Evolutionary conservation across 1,140 invertebrate genomes (phyloP).

Genomic region (Nixonia krombeini): DNA sequence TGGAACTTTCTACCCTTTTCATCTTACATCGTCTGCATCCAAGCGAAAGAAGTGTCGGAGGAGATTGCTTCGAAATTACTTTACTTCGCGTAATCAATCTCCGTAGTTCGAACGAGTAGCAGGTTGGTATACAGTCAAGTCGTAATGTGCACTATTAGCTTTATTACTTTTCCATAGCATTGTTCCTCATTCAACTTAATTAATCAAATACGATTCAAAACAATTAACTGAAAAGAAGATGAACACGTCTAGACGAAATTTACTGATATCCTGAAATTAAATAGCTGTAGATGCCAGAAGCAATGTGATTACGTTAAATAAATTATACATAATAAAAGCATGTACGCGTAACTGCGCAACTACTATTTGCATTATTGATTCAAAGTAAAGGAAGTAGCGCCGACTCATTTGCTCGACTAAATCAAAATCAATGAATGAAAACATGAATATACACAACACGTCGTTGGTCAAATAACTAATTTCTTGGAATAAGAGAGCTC

Average conservation of each 20-base stretch:
- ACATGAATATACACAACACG: too few species aligned
- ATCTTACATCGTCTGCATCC: constrained; percentile 43
- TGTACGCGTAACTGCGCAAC: too few species aligned
- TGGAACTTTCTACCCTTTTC: constrained; percentile 44
- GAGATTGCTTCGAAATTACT: constrained; percentile 66
- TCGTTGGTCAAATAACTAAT: too few species aligned
- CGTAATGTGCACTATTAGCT: too few species aligned
- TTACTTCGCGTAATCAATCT: constrained; percentile 64
- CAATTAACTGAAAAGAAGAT: not conserved
- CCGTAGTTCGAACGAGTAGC: constrained; percentile 52
- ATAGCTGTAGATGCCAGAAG: too few species aligned
- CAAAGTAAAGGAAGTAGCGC: too few species aligned
- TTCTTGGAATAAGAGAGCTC: too few species aligned
- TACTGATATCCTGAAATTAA: not conserved
- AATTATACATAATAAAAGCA: too few species aligned
- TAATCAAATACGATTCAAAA: not conserved
- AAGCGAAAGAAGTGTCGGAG: constrained; percentile 59
- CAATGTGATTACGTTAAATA: not conserved
- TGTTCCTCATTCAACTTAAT: too few species aligned
- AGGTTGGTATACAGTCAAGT: constrained; percentile 24
- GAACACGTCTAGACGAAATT: not conserved
- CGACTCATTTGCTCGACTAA: too few species aligned
- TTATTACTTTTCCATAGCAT: not conserved
- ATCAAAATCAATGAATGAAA: too few species aligned
- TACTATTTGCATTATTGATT: too few species aligned